Evolutionary conservation across 2,888 invertebrate genomes (phyloP), one percentile per base, ranked within the genome.

Genomic region (Sylvicola fuscatus): DNA sequence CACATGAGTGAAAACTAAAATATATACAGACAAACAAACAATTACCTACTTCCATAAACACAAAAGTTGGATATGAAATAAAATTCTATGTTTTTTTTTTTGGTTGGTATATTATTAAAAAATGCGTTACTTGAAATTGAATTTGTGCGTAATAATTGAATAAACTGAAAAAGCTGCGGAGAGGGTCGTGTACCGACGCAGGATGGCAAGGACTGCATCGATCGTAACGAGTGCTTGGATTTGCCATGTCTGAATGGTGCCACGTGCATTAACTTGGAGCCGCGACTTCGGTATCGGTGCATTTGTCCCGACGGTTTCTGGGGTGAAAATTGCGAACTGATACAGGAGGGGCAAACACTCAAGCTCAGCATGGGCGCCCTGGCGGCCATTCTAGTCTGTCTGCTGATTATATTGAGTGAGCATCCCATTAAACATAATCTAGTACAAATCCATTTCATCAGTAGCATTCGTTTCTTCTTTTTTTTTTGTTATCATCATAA

Each of bases 341-440:
- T 86, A 44, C 84, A 87, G 55, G 90, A 93, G 57, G 90, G 89
- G 49, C 87, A 87, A 64, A 87, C 87, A 43, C 70, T 95, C 50
- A 89, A 90, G 54, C 74, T 97, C 55, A 89, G 92, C 65, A 87
- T 87, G 77, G 90, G 92, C 46, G 95, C 95, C 42, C 70, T 98
- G 48, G 89, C 93, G 43, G 92, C 93, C 54, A 95, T 98, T 58
- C 72, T 97, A 59, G 86, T 95, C 64, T 95, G 93, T 65, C 76
- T 95, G 53, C 75, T 93, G 61, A 84, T 92, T 60, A 87, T 97
- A 53, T 75, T 95, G 62, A 81, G 95, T 95, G 75, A 86, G 87
- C 78, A 54, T 48, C 40, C 39, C 37, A 37, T 36, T 41, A 38
- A 34, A 31, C 28, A 11, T 27, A 27, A 27, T n/a, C n/a, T n/a